These are phyloP conservation scores for Tetrapedia diversipes DNA, from an alignment of 2,888 invertebrate genomes.

Conservation along the genomic window DNA sequence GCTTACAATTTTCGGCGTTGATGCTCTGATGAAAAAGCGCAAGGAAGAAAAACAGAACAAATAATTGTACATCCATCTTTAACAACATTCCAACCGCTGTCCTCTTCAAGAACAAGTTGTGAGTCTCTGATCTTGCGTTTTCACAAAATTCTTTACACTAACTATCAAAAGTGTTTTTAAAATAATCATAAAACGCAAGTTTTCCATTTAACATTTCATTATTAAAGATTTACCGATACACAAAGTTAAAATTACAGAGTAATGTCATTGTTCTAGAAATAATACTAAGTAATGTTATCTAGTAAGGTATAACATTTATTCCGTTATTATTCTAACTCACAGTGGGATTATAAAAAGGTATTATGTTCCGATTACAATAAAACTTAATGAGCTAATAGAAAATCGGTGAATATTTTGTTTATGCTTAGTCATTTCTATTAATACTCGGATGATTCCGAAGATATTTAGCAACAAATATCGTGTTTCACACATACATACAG, in stretches of 20 bases:
- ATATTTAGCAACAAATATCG: neutral
- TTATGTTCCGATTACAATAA: neutral
- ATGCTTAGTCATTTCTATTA: neutral
- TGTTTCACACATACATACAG: neutral
- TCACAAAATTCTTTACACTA: conserved; percentile 1
- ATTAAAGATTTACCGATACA: neutral
- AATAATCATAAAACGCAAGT: neutral
- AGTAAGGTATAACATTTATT: too few relatives aligned
- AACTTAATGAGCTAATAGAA: neutral
- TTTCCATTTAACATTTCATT: neutral
- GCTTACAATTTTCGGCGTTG: conserved; percentile 55
- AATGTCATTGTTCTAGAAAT: neutral
- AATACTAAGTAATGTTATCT: too few relatives aligned
- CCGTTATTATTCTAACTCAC: neutral
- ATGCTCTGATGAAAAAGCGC: conserved; percentile 15
- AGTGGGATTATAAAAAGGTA: neutral
- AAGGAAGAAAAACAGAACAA: conserved; percentile 18
- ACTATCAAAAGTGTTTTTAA: neutral
- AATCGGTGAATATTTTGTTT: neutral
- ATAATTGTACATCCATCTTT: conserved; percentile 49
- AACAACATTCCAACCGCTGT: neutral
- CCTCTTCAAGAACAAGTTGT: neutral
- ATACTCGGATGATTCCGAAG: neutral
- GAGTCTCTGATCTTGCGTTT: neutral
- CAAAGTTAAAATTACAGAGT: neutral